These are phyloP conservation scores for Apostichopus californicus DNA, from an alignment of 35 echinoderm and acorn worm genomes.

Conservation along the genomic window DNA sequence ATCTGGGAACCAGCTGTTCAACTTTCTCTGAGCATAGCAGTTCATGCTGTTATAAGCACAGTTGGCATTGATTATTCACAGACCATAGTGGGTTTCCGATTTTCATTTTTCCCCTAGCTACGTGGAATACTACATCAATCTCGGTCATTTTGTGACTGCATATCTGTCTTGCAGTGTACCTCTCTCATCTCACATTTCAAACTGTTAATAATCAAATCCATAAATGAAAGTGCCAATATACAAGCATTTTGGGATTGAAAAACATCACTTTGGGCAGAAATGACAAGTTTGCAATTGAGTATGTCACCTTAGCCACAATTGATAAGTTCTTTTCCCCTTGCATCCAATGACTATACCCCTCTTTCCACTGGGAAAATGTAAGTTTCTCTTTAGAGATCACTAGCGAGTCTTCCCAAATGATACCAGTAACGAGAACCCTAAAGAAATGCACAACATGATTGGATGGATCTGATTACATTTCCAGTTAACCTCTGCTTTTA, in stretches of 20 bases:
- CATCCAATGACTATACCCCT: background rate
- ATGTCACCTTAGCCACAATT: background rate
- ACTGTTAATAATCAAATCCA: background rate
- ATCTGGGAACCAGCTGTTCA: no score
- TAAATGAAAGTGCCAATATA: background rate
- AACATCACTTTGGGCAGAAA: background rate
- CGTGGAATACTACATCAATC: background rate
- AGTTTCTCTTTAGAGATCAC: background rate
- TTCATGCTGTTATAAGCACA: no score
- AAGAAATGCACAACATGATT: background rate
- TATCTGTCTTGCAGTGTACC: background rate
- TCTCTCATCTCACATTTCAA: background rate
- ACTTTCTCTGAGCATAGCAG: no score
- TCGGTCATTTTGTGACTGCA: background rate
- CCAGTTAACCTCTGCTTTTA: slow-evolving; percentile 6
- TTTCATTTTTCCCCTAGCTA: no score
- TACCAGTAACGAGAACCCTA: background rate
- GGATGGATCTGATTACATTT: slow-evolving; percentile 13
- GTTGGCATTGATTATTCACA: no score
- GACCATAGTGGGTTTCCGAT: no score
- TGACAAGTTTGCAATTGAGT: slow-evolving; percentile 4
- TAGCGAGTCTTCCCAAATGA: background rate
- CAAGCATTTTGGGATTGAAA: slow-evolving; percentile 11
- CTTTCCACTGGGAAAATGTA: background rate
- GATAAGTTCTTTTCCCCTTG: background rate